These are phyloP conservation scores for Agelastica alni DNA, from an alignment of 2,888 invertebrate species.

Conservation along the genomic window DNA sequence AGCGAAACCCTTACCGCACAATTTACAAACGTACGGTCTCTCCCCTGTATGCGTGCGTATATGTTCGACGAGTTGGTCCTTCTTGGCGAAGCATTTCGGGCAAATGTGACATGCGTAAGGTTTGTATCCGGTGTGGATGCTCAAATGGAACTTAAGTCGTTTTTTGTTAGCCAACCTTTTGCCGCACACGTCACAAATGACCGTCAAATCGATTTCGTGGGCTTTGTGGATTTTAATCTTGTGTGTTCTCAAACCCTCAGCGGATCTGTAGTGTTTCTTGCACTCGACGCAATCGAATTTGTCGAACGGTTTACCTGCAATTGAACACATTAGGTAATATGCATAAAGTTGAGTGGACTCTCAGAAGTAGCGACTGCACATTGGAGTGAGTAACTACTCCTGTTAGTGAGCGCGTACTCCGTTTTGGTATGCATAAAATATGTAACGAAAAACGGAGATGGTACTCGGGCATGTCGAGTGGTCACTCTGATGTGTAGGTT, in stretches of 20 bases:
- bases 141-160: constrained; percentile 31
- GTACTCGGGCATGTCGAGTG: too few relatives aligned
- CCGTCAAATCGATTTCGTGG: constrained; percentile 51
- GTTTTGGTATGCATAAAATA: too few relatives aligned
- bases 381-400: too few relatives aligned
- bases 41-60: constrained; percentile 50
- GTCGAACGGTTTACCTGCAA: constrained; percentile 40
- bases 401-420: too few relatives aligned
- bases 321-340: too few relatives aligned
- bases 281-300: constrained; percentile 57
- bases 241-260: constrained; percentile 51
- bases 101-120: constrained; percentile 45
- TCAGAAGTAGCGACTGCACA: too few relatives aligned
- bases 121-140: constrained; percentile 16
- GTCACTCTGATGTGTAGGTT: too few relatives aligned
- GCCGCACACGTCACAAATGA: constrained; percentile 30
- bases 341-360: too few relatives aligned
- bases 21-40: constrained; percentile 47
- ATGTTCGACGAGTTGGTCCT: constrained; percentile 45
- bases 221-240: constrained; percentile 46
- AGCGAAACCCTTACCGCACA: constrained; percentile 14
- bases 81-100: constrained; percentile 41
- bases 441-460: too few relatives aligned
- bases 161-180: constrained; percentile 19
- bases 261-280: constrained; percentile 50